Conservation (phyloP, 2,113 vertebrate species). For the Paramormyrops kingsleyae region DNA sequence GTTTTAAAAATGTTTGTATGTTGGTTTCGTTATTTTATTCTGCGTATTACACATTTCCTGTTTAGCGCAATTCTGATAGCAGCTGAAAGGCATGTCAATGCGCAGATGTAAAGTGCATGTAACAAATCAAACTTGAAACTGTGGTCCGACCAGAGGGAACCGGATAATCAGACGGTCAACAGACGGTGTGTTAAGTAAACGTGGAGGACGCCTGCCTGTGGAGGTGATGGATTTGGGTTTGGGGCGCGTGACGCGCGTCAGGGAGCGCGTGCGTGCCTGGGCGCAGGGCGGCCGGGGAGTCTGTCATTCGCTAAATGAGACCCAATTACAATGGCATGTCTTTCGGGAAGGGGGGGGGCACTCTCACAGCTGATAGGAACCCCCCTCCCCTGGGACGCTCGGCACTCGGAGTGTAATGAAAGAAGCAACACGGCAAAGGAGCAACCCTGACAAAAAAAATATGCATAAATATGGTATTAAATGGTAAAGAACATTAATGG, state of each 20-base stretch:
- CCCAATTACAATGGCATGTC: slow-evolving; percentile 7
- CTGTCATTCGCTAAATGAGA: slow-evolving; percentile 23
- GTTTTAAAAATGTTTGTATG: background rate
- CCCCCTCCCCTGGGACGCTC: background rate
- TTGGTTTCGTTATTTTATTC: background rate
- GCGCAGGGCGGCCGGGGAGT: background rate
- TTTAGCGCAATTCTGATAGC: background rate
- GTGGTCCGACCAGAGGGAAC: background rate
- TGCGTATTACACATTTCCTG: background rate
- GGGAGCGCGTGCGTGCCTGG: background rate
- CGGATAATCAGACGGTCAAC: background rate
- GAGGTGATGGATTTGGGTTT: background rate
- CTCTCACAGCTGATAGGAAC: slow-evolving; percentile 2
- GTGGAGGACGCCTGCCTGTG: background rate
- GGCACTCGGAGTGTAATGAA: background rate
- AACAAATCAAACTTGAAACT: background rate
- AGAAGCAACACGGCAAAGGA: background rate
- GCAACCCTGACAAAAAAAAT: background rate
- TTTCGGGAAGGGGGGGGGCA: background rate
- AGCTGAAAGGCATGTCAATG: background rate
- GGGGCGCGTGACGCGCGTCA: background rate
- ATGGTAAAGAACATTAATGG: background rate
- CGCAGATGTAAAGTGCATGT: background rate
- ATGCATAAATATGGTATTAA: background rate
- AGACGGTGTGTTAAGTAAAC: background rate